Conservation (phyloP, 53 echinoderm and acorn worm genomes). For the Paelopatides confundens region DNA sequence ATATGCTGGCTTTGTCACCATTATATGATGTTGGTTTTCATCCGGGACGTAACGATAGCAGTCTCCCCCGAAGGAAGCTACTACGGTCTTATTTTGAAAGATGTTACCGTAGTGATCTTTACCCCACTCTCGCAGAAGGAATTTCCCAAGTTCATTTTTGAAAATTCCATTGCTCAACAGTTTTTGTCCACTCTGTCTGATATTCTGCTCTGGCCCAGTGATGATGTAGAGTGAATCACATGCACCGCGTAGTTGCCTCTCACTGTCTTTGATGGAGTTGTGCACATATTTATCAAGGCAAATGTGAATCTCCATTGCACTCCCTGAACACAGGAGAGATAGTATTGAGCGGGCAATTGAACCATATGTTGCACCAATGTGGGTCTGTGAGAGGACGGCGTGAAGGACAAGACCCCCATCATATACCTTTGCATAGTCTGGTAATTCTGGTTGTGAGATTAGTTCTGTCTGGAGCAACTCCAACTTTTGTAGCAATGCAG, state of each 20-base stretch:
- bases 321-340: conserved; percentile 46
- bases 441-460: conserved; percentile 54
- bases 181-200: conserved; percentile 69
- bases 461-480: conserved; percentile 55
- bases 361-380: conserved; percentile 51
- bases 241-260: conserved; percentile 68
- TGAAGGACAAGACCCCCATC: conserved; percentile 73
- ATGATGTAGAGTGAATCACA: conserved; percentile 55
- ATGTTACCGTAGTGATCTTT: conserved; percentile 60
- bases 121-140: conserved; percentile 70
- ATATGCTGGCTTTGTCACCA: conserved; percentile 44
- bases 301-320: conserved; percentile 56
- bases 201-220: conserved; percentile 64
- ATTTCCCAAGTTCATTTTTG: conserved; percentile 70
- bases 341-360: conserved; percentile 59
- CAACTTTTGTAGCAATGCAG: conserved; percentile 45
- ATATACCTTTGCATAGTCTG: conserved; percentile 34
- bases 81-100: conserved; percentile 53
- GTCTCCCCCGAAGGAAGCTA: conserved; percentile 75
- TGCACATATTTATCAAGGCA: conserved; percentile 70
- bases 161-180: conserved; percentile 70
- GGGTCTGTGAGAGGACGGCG: conserved; percentile 65
- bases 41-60: conserved; percentile 60
- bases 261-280: conserved; percentile 72
- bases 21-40: conserved; percentile 5